Evolutionary conservation across 1,140 invertebrate species (phyloP), one percentile per base, ranked within the genome.

Genomic region (Mesaphorura yosii): DNA sequence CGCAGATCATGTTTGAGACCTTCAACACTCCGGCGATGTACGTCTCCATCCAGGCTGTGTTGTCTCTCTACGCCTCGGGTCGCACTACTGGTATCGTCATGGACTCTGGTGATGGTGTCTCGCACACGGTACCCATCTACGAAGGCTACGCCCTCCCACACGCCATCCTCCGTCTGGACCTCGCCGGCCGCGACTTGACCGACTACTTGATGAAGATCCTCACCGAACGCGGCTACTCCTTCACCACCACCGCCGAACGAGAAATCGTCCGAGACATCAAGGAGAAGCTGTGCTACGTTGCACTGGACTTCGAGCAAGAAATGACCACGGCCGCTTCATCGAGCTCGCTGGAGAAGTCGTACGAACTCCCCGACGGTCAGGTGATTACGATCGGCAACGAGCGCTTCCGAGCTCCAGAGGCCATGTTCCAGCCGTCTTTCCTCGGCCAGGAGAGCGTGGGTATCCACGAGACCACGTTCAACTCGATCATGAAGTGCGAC

Each of bases 261-360:
- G 75, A 76, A 67, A 79, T 80, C 62, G 77, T 79, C 22, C 67
- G 78, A 59, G 77, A 80, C 66, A 78, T 80, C 68, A 79, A 77
- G 62, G 75, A 78, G 64, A 77, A 76, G 63, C 64, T 76, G 37
- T 75, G 73, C 66, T 77, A 77, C 64, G 76, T 80, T 26, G 78
- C 77, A 48, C 66, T 79, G 26, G 77, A 80, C 67, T 79, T 78
- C 63, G 31, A 34, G 10, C 31, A 34, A 34, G 31, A 34, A 34
- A n/a, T 34, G n/a, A n/a, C 31, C 10, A 34, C n/a, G n/a, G 31
- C 31, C 10, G 31, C 31, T 34, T 10, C 10, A 10, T 73, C 72
- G 23, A 72, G 70, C 14, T 71, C 72, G 17, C 55, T 76, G 17
- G 75, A 76, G 53, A 76, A 78, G 62, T 69, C 67, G 29, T 78